These are phyloP conservation scores for Lethocerus indicus DNA, from an alignment of 1,140 invertebrate species.

Conservation along the genomic window DNA sequence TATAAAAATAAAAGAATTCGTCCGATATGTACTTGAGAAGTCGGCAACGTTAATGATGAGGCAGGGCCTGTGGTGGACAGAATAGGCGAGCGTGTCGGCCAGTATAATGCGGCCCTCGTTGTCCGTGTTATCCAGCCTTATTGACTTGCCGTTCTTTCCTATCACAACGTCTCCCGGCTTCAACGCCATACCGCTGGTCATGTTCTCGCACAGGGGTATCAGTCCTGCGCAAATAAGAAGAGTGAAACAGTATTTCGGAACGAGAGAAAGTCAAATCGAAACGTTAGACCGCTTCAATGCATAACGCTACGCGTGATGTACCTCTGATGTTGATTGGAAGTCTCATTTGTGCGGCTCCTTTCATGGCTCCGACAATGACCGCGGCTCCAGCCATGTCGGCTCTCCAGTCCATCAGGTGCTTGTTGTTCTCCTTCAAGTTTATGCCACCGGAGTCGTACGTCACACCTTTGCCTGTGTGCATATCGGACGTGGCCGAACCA, in stretches of 20 bases:
- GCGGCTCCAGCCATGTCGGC: slow-evolving; percentile 83
- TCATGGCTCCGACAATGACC: slow-evolving; percentile 48
- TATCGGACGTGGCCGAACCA: no score
- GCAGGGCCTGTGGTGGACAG: slow-evolving; percentile 25
- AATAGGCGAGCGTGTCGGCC: slow-evolving; percentile 35
- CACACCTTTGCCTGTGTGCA: slow-evolving; percentile 50
- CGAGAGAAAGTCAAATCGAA: no score
- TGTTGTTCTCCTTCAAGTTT: slow-evolving; percentile 50
- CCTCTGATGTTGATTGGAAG: slow-evolving; percentile 56
- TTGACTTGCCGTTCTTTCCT: slow-evolving; percentile 57
- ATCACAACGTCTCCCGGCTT: slow-evolving; percentile 74
- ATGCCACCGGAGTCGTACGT: slow-evolving; percentile 82
- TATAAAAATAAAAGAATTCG: not conserved
- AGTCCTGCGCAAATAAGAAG: no score
- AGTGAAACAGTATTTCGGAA: no score
- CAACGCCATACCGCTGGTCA: slow-evolving; percentile 62
- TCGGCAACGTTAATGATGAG: slow-evolving; percentile 35
- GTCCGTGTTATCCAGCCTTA: slow-evolving; percentile 23
- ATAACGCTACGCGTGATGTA: no score
- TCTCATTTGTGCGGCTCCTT: slow-evolving; percentile 46
- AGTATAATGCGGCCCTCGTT: slow-evolving; percentile 38
- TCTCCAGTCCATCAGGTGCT: slow-evolving; percentile 63
- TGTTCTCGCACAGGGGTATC: slow-evolving; percentile 71
- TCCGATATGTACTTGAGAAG: no score
- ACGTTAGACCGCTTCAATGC: no score